phyloP scores from a whole-genome alignment of 2,113 vertebrate genomes.

The Cnemophilus loriae region DNA sequence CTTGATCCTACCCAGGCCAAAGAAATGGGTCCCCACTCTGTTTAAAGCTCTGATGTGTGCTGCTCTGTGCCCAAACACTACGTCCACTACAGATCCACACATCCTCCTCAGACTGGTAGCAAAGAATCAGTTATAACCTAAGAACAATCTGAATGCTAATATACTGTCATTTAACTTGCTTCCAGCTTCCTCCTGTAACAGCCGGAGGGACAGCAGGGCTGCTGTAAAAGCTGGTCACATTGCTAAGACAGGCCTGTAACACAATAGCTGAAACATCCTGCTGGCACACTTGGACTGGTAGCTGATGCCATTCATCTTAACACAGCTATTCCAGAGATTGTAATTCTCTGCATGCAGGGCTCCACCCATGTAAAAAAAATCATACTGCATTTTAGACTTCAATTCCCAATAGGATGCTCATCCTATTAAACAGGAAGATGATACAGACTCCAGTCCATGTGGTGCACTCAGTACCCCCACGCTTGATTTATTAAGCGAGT shows the following conservation, averaged over 20 bases:
- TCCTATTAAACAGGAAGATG: not conserved
- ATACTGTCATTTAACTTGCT: not conserved
- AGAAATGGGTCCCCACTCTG: not conserved
- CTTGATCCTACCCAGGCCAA: not conserved
- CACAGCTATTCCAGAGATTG: not conserved
- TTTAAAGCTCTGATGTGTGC: not conserved
- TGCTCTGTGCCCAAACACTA: not conserved
- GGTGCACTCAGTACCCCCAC: not conserved
- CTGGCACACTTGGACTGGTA: not conserved
- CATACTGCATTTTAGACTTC: not conserved
- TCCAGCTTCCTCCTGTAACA: not conserved
- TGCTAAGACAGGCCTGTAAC: not conserved
- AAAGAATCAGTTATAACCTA: not conserved
- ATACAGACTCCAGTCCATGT: not conserved
- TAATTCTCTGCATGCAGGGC: not conserved
- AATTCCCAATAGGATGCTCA: not conserved
- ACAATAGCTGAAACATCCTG: not conserved
- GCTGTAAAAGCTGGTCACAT: not conserved
- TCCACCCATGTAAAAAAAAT: not conserved
- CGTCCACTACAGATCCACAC: not conserved
- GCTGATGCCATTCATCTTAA: not conserved
- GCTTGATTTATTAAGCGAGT: not conserved
- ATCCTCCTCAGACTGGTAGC: not conserved
- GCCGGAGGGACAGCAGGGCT: not conserved
- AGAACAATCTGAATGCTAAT: not conserved